These are phyloP conservation scores for Heterodera carotae DNA, from an alignment of 1,140 invertebrate species.

Conservation along the genomic window DNA sequence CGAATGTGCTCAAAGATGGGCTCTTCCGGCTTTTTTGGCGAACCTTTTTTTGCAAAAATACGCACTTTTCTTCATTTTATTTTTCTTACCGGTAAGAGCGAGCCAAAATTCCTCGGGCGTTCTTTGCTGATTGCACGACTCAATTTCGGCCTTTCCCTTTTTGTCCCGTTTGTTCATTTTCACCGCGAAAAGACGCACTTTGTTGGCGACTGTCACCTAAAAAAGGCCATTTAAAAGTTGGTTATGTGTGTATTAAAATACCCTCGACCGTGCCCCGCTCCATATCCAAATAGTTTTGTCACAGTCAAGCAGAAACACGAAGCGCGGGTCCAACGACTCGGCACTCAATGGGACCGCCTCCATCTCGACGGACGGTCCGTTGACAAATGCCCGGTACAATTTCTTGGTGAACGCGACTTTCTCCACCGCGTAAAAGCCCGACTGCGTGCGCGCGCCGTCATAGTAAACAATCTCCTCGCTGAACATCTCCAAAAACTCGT, in stretches of 20 bases:
- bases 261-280: constrained; percentile 84
- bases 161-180: constrained; percentile 98
- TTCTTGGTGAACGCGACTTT: constrained; percentile 73
- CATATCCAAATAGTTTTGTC: constrained; percentile 86
- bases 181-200: constrained; percentile 81
- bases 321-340: constrained; percentile 81
- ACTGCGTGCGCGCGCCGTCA: constrained; percentile 85
- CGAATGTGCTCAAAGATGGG: constrained; percentile 76
- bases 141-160: constrained; percentile 88
- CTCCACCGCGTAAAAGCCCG: constrained; percentile 96
- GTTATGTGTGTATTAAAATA: constrained; percentile 67
- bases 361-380: constrained; percentile 84
- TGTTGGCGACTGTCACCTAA: constrained; percentile 58
- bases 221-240: constrained; percentile 13
- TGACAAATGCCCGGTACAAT: constrained; percentile 84
- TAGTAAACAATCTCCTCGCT: constrained; percentile 76
- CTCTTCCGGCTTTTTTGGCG: constrained; percentile 45
- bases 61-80: background rate
- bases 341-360: constrained; percentile 77
- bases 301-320: constrained; percentile 87
- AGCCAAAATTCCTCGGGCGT: constrained; percentile 84
- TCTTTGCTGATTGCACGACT: constrained; percentile 78
- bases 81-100: constrained; percentile 50
- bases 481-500: constrained; percentile 91
- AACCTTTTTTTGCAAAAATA: background rate